A percentile compares a stretch with the other conserved stretches of the same genome.
phyloP scores from a whole-genome alignment of 2,888 invertebrate species.

The Linyphia triangularis region DNA sequence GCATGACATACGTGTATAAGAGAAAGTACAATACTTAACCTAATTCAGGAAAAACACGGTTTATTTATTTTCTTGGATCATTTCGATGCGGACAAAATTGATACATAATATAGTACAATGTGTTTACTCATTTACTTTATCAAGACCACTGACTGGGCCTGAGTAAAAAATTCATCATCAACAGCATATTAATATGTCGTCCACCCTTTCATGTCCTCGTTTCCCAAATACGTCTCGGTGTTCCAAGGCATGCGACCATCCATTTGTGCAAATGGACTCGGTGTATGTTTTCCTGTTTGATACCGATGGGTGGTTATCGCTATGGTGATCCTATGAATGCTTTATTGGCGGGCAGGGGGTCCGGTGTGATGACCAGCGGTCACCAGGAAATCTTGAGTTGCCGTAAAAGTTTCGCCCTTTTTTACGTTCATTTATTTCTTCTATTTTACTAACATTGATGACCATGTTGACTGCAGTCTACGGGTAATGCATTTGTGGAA shows the following conservation, averaged over 20 bases:
- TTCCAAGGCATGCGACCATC: constrained; percentile 29
- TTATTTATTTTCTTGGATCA: neutral
- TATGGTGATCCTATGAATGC: constrained; percentile 67
- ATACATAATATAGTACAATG: too few species aligned
- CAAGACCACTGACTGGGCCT: neutral
- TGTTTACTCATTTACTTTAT: neutral
- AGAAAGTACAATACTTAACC: neutral
- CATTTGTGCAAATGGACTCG: constrained; percentile 59
- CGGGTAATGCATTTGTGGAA: neutral
- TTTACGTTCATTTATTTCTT: too few species aligned
- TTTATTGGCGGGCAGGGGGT: constrained; percentile 37
- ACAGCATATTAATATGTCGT: neutral
- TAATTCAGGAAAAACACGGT: neutral
- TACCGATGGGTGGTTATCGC: constrained; percentile 69
- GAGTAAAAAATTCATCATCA: constrained; percentile 52
- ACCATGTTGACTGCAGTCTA: neutral
- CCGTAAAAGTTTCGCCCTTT: too few species aligned
- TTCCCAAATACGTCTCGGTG: constrained; percentile 40
- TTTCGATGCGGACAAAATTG: neutral
- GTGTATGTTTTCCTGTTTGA: constrained; percentile 63
- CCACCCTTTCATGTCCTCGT: constrained; percentile 59
- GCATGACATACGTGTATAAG: too few species aligned
- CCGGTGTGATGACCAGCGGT: constrained; percentile 10
- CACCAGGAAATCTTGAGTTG: too few species aligned
- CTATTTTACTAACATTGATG: neutral